These are phyloP conservation scores for Eledona agricola DNA, from an alignment of 2,888 invertebrate genomes.

Conservation along the genomic window DNA sequence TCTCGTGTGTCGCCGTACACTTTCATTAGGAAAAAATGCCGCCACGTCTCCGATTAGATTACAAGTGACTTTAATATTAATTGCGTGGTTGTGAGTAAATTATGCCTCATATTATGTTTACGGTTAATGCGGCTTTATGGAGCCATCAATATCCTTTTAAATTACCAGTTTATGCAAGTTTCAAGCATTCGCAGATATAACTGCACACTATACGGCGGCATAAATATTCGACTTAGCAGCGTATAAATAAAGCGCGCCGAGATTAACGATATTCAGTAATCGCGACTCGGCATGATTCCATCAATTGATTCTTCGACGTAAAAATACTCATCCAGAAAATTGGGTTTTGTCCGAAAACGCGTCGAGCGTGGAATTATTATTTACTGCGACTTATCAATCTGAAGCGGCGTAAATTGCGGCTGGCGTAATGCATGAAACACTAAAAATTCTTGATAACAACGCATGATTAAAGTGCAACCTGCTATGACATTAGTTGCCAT, in stretches of 20 bases:
- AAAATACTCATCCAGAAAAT: too few species aligned
- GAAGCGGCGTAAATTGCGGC: conserved; percentile 8
- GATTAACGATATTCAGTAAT: conserved; percentile 4
- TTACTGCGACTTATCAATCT: conserved; percentile 26
- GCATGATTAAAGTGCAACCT: conserved; percentile 52
- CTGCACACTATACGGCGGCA: conserved; percentile 18
- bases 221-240: conserved; percentile 25
- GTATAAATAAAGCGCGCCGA: conserved; percentile 20
- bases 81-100: conserved; percentile 30
- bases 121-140: conserved; percentile 46
- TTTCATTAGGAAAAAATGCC: conserved; percentile 19
- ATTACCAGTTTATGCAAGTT: conserved; percentile 47
- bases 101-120: conserved; percentile 40
- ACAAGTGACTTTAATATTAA: conserved; percentile 32
- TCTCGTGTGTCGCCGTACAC: too few species aligned
- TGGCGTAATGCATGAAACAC: conserved; percentile 34
- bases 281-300: too few species aligned
- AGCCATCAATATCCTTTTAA: conserved; percentile 48
- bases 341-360: too few species aligned
- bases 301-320: too few species aligned
- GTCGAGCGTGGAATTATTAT: conserved; percentile 19
- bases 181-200: conserved; percentile 28
- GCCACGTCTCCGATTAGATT: conserved; percentile 28
- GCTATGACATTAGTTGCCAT: conserved; percentile 51
- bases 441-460: conserved; percentile 46